Percentiles rank a stretch among this genome's conserved stretches.
phyloP scores from a whole-genome alignment of 92 coral and sea anemone genomes.

The Palythoa grandis region DNA sequence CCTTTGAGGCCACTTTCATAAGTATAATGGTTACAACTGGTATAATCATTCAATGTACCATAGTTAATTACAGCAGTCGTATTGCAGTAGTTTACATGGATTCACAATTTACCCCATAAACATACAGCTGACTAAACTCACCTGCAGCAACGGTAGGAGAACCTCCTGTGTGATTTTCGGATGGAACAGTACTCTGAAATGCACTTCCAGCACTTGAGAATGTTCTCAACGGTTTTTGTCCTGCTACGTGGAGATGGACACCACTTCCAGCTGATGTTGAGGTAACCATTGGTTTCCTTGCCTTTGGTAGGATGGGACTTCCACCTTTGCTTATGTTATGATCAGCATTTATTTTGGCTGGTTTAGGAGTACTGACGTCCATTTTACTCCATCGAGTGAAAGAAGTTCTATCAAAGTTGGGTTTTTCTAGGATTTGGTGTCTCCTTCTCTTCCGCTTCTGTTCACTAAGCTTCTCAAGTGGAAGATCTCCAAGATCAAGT shows the following conservation, averaged over 20 bases:
- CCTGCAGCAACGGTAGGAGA: conserved; percentile 74
- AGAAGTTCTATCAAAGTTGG: conserved; percentile 61
- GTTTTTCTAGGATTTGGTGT: conserved; percentile 47
- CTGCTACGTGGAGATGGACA: conserved; percentile 30
- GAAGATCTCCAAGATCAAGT: conserved; percentile 87
- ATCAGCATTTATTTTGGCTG: conserved; percentile 36
- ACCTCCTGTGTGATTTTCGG: conserved; percentile 30
- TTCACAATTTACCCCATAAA: no score
- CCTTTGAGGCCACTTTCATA: no score
- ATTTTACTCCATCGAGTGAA: conserved; percentile 79
- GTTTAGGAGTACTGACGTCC: conserved; percentile 70
- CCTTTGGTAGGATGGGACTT: conserved; percentile 64
- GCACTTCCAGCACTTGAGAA: conserved; percentile 62
- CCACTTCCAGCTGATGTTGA: conserved; percentile 48
- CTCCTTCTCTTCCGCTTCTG: conserved; percentile 87
- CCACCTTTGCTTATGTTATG: conserved; percentile 50
- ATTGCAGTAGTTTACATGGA: no score
- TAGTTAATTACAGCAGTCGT: no score
- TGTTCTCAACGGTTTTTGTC: conserved; percentile 47
- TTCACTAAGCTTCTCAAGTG: conserved; percentile 90
- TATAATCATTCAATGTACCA: no score
- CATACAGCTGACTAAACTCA: neutral
- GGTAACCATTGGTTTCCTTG: conserved; percentile 58
- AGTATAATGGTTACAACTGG: no score
- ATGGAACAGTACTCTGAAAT: conserved; percentile 51